A percentile compares a stretch with the other conserved stretches of the same genome.
These are phyloP conservation scores for Dicrurus megarhynchus DNA, from an alignment of 2,113 vertebrate species.

Conservation along the genomic window DNA sequence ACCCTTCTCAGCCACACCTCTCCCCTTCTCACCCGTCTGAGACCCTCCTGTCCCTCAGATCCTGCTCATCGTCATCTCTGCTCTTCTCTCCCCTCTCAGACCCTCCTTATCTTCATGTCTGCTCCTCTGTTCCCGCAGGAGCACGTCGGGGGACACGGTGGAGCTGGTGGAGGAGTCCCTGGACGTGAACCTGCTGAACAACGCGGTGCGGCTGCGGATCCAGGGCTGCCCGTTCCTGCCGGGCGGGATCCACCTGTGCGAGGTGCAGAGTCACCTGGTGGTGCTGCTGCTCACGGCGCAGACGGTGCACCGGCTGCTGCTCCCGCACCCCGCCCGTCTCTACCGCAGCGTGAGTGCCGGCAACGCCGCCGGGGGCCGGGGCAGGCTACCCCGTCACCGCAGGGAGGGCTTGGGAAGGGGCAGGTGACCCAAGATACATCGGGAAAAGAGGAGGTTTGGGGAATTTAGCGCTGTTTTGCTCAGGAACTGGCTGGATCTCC, in stretches of 20 bases:
- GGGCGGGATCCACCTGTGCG: conserved; percentile 84
- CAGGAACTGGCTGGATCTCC: rapidly evolving
- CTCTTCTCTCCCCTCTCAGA: background rate
- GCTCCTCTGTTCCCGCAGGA: conserved; percentile 67
- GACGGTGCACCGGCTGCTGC: conserved; percentile 85
- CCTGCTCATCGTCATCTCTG: too few relatives aligned
- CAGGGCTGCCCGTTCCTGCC: conserved; percentile 83
- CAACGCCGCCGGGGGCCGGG: background rate
- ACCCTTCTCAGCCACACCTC: background rate
- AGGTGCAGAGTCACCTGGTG: conserved; percentile 83
- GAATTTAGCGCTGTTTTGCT: background rate
- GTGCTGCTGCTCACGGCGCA: conserved; percentile 86
- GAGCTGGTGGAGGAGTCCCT: conserved; percentile 90
- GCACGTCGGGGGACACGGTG: conserved; percentile 80
- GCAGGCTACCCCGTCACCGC: background rate
- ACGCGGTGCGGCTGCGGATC: conserved; percentile 79
- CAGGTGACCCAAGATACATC: rapidly evolving
- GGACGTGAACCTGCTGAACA: conserved; percentile 89
- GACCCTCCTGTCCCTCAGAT: background rate
- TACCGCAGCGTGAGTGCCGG: conserved; percentile 86
- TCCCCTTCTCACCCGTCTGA: too few relatives aligned
- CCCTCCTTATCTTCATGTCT: background rate
- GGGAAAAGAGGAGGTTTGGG: rapidly evolving
- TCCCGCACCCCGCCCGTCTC: conserved; percentile 88
- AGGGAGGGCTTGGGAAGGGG: background rate